Percentiles rank a stretch among this genome's conserved stretches.
Conservation (phyloP, 1,140 invertebrate species). For the Sycophila sp. region DNA sequence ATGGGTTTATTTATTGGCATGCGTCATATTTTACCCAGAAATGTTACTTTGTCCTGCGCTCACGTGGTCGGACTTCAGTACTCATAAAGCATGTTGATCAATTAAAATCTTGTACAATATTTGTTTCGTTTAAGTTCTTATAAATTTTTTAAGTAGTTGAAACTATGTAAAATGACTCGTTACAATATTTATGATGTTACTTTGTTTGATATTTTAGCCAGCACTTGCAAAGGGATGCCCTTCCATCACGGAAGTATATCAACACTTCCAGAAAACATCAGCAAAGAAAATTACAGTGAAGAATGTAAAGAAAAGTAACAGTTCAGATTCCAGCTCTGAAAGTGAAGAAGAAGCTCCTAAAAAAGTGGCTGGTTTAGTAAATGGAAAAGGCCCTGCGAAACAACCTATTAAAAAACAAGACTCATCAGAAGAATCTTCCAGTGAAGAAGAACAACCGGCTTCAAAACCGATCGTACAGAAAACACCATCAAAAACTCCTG, state of each 20-base stretch:
- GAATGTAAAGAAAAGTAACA: conserved; percentile 50
- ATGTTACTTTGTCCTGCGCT: not conserved
- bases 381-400: conserved; percentile 44
- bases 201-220: conserved; percentile 58
- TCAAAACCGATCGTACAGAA: conserved; percentile 25
- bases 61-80: not conserved
- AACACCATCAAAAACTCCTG: conserved; percentile 42
- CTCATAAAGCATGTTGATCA: not conserved
- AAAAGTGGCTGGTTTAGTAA: conserved; percentile 37
- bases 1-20: not conserved
- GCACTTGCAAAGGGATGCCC: conserved; percentile 66
- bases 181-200: no score
- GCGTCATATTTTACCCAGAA: no score
- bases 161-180: no score
- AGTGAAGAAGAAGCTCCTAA: conserved; percentile 50
- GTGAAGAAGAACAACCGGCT: conserved; percentile 47
- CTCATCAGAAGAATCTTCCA: conserved; percentile 50
- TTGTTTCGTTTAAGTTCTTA: not conserved
- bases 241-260: conserved; percentile 63
- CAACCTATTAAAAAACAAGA: conserved; percentile 40
- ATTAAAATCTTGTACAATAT: not conserved
- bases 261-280: conserved; percentile 64
- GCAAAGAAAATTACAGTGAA: conserved; percentile 61
- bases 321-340: conserved; percentile 62
- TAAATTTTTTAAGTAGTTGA: conserved; percentile 15